These are phyloP conservation scores for Rhyacophila evoluta DNA, from an alignment of 2,888 invertebrate species.

Conservation along the genomic window DNA sequence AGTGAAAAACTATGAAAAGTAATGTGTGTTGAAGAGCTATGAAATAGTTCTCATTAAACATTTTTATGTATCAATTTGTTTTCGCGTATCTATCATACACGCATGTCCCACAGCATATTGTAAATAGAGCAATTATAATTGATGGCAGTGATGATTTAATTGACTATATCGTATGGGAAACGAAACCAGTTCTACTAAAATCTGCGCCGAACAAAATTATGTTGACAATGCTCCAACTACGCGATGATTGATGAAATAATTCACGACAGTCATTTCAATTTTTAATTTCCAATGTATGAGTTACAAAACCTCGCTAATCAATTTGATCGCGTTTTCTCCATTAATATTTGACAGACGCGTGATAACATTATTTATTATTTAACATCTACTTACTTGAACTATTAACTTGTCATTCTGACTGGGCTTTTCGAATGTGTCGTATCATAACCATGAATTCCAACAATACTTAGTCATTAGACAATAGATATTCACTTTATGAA, in stretches of 20 bases:
- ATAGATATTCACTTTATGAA: background rate
- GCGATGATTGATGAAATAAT: background rate
- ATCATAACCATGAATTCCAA: background rate
- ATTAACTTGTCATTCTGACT: background rate
- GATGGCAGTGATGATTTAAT: background rate
- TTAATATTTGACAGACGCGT: background rate
- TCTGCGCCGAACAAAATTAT: background rate
- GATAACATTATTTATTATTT: slow-evolving; percentile 20
- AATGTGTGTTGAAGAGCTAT: too few species aligned
- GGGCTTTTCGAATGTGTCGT: background rate
- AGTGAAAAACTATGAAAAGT: too few species aligned
- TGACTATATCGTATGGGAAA: background rate
- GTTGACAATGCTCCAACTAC: background rate
- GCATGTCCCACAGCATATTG: background rate
- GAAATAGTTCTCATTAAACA: too few species aligned
- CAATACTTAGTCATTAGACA: background rate
- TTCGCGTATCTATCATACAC: too few species aligned
- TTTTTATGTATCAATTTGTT: too few species aligned
- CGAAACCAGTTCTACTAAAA: background rate
- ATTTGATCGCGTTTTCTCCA: slow-evolving; percentile 3
- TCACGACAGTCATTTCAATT: background rate
- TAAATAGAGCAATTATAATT: background rate
- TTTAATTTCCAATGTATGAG: background rate
- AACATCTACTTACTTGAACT: background rate
- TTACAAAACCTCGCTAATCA: background rate